Percentiles rank a stretch among this genome's conserved stretches.
Conservation (phyloP, 2,888 invertebrate species). For the Ectemnius continuus region DNA sequence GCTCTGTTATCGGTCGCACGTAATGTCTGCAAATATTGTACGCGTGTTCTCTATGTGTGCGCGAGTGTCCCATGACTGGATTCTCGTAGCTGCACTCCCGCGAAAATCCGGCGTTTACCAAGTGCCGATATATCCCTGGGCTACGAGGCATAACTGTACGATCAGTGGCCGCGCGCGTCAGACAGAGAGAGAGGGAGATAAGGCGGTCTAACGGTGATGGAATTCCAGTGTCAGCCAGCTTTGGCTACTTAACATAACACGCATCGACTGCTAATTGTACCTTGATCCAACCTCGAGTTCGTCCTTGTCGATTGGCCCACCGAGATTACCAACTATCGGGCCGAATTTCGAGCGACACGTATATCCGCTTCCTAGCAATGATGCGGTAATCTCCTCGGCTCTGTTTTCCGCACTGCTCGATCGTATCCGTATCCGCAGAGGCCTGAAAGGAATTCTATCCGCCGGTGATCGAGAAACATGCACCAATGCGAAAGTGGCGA, state of each 20-base stretch:
- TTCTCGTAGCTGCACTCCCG: neutral
- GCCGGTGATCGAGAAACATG: conserved; percentile 1
- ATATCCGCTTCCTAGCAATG: neutral
- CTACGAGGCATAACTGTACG: conserved; percentile 14
- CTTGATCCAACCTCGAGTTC: conserved; percentile 29
- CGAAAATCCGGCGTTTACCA: neutral
- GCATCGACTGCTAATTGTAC: conserved; percentile 35
- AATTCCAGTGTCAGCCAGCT: conserved; percentile 25
- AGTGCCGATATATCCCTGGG: neutral
- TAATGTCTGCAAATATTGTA: neutral
- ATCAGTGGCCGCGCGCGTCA: neutral
- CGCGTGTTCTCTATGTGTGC: neutral
- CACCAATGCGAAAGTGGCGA: conserved; percentile 11
- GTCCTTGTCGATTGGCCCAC: conserved; percentile 13
- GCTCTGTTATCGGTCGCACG: neutral
- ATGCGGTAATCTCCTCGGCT: neutral
- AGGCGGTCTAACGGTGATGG: conserved; percentile 40
- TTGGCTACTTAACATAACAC: conserved; percentile 36
- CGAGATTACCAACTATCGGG: neutral
- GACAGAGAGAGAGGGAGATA: conserved; percentile 30
- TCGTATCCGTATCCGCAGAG: neutral
- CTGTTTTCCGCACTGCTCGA: neutral
- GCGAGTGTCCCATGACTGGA: no score
- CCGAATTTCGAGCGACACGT: no score
- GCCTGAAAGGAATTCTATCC: neutral